Percentiles rank a stretch among this genome's conserved stretches.
Evolutionary conservation across 2,797 vertebrate species (phyloP).

Genomic region (Darevskia mixta): DNA sequence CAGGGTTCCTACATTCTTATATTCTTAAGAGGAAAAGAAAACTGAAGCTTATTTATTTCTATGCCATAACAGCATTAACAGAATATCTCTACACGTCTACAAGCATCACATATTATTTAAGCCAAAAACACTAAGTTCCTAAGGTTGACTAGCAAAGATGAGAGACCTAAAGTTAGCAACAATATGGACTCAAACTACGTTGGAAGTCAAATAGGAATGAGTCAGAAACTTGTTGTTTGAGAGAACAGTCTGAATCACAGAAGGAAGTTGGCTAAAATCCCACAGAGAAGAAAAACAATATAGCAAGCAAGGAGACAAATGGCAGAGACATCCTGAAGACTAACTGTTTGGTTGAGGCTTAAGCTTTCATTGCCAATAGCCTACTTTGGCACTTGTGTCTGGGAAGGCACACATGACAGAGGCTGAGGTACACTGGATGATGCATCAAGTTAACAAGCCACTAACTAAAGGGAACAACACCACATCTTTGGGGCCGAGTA

Average conservation of each 20-base stretch:
- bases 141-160: slow-evolving; percentile 70
- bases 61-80: slow-evolving; percentile 60
- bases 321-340: neutral
- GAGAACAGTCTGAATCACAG: slow-evolving; percentile 74
- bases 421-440: neutral
- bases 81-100: slow-evolving; percentile 60
- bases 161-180: slow-evolving; percentile 72
- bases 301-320: slow-evolving; percentile 69
- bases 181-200: slow-evolving; percentile 58
- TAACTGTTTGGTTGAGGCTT: neutral
- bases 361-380: neutral
- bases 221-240: slow-evolving; percentile 70
- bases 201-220: slow-evolving; percentile 71
- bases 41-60: slow-evolving; percentile 49
- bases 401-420: neutral
- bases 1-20: neutral
- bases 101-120: slow-evolving; percentile 57
- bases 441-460: neutral
- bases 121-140: slow-evolving; percentile 63
- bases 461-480: neutral
- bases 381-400: neutral
- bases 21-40: slow-evolving; percentile 65
- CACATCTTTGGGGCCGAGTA: neutral
- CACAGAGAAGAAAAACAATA: slow-evolving; percentile 71
- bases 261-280: slow-evolving; percentile 73